These are phyloP conservation scores for Hapalemur alaotrensis DNA, from an alignment of 2,797 vertebrate genomes.

Conservation along the genomic window DNA sequence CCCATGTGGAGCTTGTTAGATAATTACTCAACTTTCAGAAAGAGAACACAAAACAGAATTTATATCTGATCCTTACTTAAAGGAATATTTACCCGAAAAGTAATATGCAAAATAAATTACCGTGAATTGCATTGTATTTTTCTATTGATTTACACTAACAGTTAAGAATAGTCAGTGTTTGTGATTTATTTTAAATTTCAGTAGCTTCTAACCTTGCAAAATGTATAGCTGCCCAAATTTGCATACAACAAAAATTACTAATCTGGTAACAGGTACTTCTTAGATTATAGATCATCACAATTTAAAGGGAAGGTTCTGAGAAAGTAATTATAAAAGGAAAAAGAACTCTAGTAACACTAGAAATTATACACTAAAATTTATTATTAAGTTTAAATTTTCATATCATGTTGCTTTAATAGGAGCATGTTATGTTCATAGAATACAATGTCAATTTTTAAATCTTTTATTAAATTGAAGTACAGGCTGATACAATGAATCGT, in stretches of 20 bases:
- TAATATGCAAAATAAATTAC: neutral
- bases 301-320: neutral
- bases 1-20: neutral
- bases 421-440: neutral
- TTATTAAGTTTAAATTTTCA: neutral
- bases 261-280: neutral
- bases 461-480: neutral
- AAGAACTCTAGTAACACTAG: neutral
- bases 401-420: neutral
- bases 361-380: neutral
- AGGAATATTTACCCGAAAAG: neutral
- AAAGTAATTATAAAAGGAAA: neutral
- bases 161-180: neutral
- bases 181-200: neutral
- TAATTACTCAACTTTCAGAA: conserved; percentile 10
- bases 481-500: neutral
- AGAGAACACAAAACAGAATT: neutral
- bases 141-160: neutral
- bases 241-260: neutral
- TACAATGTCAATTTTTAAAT: neutral
- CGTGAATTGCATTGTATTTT: neutral
- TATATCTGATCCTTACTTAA: neutral
- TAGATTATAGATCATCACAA: neutral
- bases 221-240: neutral
- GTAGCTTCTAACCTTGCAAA: neutral